Conservation (phyloP, 2,888 invertebrate species). For the Brachypalpus laphriformis region DNA sequence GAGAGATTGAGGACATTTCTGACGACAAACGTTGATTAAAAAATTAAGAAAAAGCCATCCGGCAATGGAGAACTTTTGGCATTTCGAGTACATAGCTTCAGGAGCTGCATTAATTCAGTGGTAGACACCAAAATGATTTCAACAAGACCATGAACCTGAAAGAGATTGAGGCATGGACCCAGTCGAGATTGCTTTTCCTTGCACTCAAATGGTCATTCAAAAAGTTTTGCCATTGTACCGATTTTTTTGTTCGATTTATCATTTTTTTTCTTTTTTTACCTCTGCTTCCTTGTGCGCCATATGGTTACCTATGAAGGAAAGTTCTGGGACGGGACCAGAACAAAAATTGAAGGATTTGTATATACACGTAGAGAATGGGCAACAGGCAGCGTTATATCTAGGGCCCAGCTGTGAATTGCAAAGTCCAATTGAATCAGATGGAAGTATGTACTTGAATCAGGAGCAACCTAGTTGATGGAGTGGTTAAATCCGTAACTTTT, state of each 20-base stretch:
- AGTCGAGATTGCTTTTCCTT: constrained; percentile 12
- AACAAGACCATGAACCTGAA: not conserved
- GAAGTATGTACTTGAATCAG: constrained; percentile 47
- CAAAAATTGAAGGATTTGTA: constrained; percentile 2
- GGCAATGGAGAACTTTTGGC: not conserved
- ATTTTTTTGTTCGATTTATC: constrained; percentile 18
- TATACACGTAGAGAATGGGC: constrained; percentile 8
- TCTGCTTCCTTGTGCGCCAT: not conserved
- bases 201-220: constrained; percentile 22
- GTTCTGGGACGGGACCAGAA: not conserved
- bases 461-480: constrained; percentile 35
- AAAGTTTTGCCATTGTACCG: constrained; percentile 12
- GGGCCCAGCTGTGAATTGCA: constrained; percentile 34
- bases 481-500: constrained; percentile 20
- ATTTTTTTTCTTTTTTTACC: not conserved
- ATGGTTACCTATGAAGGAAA: constrained; percentile 9
- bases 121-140: not conserved
- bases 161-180: not conserved
- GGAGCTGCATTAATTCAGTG: constrained; percentile 3
- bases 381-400: constrained; percentile 20
- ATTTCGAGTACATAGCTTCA: not conserved
- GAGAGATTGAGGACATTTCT: not conserved
- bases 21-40: not conserved
- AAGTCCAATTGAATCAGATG: constrained; percentile 48
- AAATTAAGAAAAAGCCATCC: not conserved